These are phyloP conservation scores for Pachycephala philippinensis DNA, from an alignment of 2,113 vertebrate genomes.

Conservation along the genomic window DNA sequence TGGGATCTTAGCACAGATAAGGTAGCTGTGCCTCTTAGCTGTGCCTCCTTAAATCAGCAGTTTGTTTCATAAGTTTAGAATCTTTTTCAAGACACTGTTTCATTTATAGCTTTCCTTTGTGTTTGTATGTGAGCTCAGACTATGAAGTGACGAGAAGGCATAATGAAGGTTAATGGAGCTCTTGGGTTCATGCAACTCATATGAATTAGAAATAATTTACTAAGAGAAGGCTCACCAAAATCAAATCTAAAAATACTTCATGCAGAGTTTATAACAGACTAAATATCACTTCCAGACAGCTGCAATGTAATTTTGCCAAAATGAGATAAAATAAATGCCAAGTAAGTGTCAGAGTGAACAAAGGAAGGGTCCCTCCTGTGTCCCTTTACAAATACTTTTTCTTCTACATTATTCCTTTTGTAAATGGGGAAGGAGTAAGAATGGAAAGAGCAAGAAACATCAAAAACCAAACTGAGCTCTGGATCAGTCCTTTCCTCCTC, in stretches of 20 bases:
- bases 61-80: background rate
- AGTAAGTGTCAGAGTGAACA: background rate
- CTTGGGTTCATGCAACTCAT: constrained; percentile 8
- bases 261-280: constrained; percentile 8
- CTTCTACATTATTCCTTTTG: background rate
- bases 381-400: background rate
- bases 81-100: background rate
- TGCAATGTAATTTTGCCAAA: constrained; percentile 19
- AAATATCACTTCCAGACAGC: constrained; percentile 20
- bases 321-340: constrained; percentile 23
- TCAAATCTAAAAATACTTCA: constrained; percentile 45
- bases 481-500: background rate
- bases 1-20: background rate
- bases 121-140: background rate
- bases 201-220: constrained; percentile 67
- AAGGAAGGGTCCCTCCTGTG: background rate
- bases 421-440: background rate
- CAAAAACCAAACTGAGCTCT: background rate
- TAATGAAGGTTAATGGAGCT: constrained; percentile 59
- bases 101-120: background rate
- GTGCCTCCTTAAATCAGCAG: background rate
- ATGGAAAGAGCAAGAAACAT: background rate
- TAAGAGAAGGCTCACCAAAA: constrained; percentile 44
- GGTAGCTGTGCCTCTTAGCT: background rate
- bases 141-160: background rate